Percentiles rank a stretch among this genome's conserved stretches.
These are phyloP conservation scores for Cavia aperea DNA, from an alignment of 2,113 vertebrate genomes.

Conservation along the genomic window DNA sequence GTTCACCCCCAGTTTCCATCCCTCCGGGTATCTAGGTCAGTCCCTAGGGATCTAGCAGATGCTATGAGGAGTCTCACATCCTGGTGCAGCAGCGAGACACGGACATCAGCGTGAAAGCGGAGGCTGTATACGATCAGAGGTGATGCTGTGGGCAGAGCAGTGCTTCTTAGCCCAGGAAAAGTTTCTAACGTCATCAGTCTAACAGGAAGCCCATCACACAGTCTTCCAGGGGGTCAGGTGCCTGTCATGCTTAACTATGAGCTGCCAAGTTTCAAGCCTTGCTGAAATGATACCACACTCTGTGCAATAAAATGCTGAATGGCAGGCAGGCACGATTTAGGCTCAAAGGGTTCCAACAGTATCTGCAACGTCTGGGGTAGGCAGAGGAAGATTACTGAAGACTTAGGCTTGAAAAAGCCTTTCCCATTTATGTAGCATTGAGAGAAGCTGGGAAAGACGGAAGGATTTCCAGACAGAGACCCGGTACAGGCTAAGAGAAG, in stretches of 20 bases:
- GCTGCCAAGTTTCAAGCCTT: neutral
- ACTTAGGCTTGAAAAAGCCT: neutral
- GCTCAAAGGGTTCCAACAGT: neutral
- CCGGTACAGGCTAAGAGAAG: neutral
- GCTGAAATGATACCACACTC: neutral
- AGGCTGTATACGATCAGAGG: neutral
- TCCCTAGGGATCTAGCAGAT: neutral
- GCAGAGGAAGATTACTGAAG: neutral
- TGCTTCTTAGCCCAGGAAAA: neutral
- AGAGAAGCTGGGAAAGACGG: neutral
- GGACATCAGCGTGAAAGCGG: neutral
- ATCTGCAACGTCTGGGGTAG: neutral
- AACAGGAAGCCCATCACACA: neutral
- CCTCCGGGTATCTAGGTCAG: neutral
- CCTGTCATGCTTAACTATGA: neutral
- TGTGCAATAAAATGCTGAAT: no score
- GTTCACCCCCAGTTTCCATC: neutral
- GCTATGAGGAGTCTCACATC: rapidly evolving
- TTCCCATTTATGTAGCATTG: neutral
- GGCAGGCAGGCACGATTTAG: neutral
- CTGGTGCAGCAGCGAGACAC: neutral
- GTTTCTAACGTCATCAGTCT: no score
- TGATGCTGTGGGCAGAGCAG: neutral
- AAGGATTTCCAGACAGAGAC: neutral
- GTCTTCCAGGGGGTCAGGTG: neutral